These are phyloP conservation scores for Rhinogobio ventralis DNA, from an alignment of 2,797 vertebrate genomes.

Conservation along the genomic window DNA sequence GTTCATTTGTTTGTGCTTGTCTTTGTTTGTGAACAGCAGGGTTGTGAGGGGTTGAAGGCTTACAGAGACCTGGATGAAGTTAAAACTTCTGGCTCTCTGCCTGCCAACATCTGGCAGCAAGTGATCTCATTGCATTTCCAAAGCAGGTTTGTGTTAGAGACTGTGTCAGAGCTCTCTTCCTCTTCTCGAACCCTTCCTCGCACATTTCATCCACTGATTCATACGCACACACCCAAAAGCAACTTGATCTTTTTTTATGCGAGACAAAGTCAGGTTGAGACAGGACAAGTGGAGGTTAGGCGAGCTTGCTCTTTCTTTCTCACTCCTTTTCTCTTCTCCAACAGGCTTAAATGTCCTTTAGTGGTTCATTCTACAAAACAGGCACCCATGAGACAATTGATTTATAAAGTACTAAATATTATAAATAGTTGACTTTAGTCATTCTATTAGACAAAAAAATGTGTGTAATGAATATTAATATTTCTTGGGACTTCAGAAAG, in stretches of 20 bases:
- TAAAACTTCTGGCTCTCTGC: slow-evolving; percentile 13
- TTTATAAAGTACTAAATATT: not conserved
- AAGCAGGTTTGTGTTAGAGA: slow-evolving; percentile 2
- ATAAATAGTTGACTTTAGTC: not conserved
- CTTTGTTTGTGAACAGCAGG: slow-evolving; percentile 44
- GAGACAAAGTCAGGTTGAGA: slow-evolving; percentile 9
- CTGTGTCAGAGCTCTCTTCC: not conserved
- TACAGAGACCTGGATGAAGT: slow-evolving; percentile 4
- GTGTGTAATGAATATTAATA: not conserved
- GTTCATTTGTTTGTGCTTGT: not conserved
- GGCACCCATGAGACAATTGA: not conserved
- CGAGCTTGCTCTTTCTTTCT: slow-evolving; percentile 9
- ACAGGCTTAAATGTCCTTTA: slow-evolving; percentile 6
- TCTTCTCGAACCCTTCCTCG: slow-evolving; percentile 1
- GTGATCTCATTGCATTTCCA: slow-evolving; percentile 10
- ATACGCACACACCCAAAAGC: not conserved
- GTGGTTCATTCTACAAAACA: not conserved
- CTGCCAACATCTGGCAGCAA: slow-evolving; percentile 22
- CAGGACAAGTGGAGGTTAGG: slow-evolving; percentile 1
- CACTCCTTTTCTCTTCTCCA: slow-evolving; percentile 48
- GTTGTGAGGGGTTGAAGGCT: slow-evolving; percentile 66
- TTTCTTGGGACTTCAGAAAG: not conserved
- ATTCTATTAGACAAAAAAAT: not conserved
- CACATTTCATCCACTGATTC: not conserved
- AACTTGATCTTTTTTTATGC: slow-evolving; percentile 18